Base-by-base conservation (phyloP, 2,113 vertebrate genomes). In the Microcebus murinus region DNA sequence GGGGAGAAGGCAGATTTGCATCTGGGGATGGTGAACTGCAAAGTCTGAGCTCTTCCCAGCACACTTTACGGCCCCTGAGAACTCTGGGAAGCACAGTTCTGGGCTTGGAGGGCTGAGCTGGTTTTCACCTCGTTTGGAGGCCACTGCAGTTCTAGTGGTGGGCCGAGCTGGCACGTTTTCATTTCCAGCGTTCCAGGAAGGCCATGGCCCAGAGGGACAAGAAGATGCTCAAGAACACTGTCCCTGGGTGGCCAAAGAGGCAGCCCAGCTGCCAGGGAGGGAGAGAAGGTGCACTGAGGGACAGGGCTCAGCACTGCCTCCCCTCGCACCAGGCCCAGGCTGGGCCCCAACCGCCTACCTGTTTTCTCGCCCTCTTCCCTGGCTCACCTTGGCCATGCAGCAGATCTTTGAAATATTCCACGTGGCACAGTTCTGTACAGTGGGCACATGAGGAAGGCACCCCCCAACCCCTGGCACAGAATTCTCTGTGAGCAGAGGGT, bases 321-420 rank as follows among this genome's bases (percentile, higher is more conserved):
- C 15, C 68, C 88, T 79, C 55, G 45, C 31, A 71, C 42, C 55
- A 74, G 80, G 27, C 36, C 31, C 15, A 17, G 77, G 20, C 63
- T 27, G 84, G 52, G 61, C 20, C 50, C 48, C 42, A 77, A 29
- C 59, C 13, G 25, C 76, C 77, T 55, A n/a, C 27, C 29, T 36
- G 11, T 52, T 52, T 36, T 27, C 27, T 36, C 2, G 48, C 8
- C 36, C 18, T 59, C 63, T 31, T 27, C 36, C 67, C 25, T 68
- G 70, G 36, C 93, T 42, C 96, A 99, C 99, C 98, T 99, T 99
- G 23, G 98, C 99, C 98, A 99, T 99, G 89, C 98, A 98, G 97
- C 99, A 99, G 98, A 98, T 99, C 15, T 99, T 98, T 0, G 99
- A 99, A 97, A 99, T 98, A 97, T 98, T 99, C 99, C 99, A 99